Conservation (phyloP, 2,888 invertebrate species). For the Caenorhabditis macrosperma region DNA sequence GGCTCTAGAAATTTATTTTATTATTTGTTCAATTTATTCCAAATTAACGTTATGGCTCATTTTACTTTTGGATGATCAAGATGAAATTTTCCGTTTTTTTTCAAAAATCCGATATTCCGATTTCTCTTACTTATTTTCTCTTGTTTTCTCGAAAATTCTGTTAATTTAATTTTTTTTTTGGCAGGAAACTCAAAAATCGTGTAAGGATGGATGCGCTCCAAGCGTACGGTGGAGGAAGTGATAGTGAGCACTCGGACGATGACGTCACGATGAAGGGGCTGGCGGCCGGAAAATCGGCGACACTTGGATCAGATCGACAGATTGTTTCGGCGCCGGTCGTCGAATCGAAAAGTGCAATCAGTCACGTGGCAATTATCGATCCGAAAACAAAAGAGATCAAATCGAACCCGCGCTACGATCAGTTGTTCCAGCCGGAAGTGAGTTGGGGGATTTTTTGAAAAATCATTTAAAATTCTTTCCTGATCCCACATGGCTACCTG, state of each 20-base stretch:
- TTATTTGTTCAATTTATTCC: no score
- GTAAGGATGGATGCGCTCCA: constrained; percentile 66
- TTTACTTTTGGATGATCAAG: no score
- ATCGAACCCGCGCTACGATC: constrained; percentile 94
- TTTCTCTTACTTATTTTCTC: background rate
- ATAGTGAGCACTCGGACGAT: constrained; percentile 58
- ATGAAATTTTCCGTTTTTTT: background rate
- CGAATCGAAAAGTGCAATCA: constrained; percentile 55
- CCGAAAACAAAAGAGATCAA: constrained; percentile 88
- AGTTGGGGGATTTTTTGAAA: background rate
- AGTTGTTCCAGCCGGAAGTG: constrained; percentile 89
- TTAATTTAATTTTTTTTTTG: background rate
- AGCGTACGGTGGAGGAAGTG: constrained; percentile 54
- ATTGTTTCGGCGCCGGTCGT: constrained; percentile 68
- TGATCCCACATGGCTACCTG: background rate
- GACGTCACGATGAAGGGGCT: constrained; percentile 34
- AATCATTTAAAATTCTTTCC: background rate
- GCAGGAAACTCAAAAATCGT: no score
- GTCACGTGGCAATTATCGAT: constrained; percentile 83
- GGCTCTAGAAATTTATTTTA: no score
- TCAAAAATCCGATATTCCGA: background rate
- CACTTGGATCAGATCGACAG: background rate
- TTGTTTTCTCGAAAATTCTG: background rate
- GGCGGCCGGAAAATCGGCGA: constrained; percentile 8
- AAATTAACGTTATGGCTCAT: no score